Conservation (phyloP, 1,140 invertebrate species). For the Rhysida immarginata region DNA sequence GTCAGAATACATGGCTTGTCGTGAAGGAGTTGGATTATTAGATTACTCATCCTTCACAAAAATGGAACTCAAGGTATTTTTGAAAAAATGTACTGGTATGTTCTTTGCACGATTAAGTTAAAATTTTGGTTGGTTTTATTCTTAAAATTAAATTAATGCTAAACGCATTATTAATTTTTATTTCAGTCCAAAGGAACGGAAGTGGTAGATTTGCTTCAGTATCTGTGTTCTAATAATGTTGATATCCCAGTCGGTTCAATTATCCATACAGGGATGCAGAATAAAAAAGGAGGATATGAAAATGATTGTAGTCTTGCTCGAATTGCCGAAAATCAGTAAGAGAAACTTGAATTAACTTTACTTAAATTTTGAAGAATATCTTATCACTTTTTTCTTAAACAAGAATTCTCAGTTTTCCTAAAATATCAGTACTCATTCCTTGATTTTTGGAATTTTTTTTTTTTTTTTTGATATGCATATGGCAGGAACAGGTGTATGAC, state of each 20-base stretch:
- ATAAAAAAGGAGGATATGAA: conserved; percentile 85
- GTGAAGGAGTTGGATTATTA: conserved; percentile 80
- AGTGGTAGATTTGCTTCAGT: conserved; percentile 79
- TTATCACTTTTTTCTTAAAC: no score
- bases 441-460: no score
- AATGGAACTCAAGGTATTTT: conserved; percentile 73
- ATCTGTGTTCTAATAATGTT: conserved; percentile 91
- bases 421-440: no score
- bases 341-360: no score
- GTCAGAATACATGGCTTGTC: conserved; percentile 80
- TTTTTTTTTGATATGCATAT: no score
- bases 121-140: no score
- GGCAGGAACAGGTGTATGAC: no score
- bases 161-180: background rate
- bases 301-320: conserved; percentile 93
- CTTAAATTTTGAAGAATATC: no score
- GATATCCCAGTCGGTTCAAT: conserved; percentile 87
- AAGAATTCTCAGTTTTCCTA: no score
- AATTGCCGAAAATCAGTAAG: conserved; percentile 41
- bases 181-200: conserved; percentile 42
- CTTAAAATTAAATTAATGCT: background rate
- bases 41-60: conserved; percentile 98
- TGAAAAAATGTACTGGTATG: no score
- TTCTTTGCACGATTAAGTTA: no score
- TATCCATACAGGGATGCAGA: conserved; percentile 98